phyloP scores from a whole-genome alignment of 2,797 vertebrate species.

The Darevskia nairensis region DNA sequence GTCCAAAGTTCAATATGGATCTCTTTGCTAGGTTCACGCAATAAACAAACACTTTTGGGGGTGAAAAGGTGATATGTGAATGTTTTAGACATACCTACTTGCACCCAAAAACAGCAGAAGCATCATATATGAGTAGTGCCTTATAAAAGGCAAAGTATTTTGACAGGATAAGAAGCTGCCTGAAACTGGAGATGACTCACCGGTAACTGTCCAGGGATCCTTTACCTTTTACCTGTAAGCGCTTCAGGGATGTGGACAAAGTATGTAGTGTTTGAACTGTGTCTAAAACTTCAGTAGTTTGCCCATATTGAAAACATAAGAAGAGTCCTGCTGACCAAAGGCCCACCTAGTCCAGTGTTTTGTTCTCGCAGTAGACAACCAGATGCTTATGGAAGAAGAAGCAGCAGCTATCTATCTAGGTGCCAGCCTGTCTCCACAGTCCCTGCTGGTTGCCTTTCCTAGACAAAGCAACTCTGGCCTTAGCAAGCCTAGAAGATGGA shows the following conservation, averaged over 20 bases:
- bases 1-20: not conserved
- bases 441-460: not conserved
- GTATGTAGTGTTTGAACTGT: too few species aligned
- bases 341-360: too few species aligned
- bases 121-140: not conserved
- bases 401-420: not conserved
- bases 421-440: not conserved
- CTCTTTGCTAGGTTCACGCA: not conserved
- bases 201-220: too few species aligned
- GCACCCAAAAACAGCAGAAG: not conserved
- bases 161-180: not conserved
- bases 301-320: not conserved
- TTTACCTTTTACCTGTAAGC: too few species aligned
- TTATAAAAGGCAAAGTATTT: not conserved
- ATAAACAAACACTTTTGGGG: not conserved
- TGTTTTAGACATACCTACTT: not conserved
- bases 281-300: too few species aligned
- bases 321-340: too few species aligned
- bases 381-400: not conserved
- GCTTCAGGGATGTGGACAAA: too few species aligned
- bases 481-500: not conserved
- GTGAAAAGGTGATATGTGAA: not conserved
- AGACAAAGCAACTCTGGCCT: not conserved
- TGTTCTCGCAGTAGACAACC: too few species aligned
- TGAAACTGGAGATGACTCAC: too few species aligned